Percentiles rank a stretch among this genome's conserved stretches.
Evolutionary conservation across 2,797 vertebrate genomes (phyloP).

Genomic region (Alfaro cultratus): DNA sequence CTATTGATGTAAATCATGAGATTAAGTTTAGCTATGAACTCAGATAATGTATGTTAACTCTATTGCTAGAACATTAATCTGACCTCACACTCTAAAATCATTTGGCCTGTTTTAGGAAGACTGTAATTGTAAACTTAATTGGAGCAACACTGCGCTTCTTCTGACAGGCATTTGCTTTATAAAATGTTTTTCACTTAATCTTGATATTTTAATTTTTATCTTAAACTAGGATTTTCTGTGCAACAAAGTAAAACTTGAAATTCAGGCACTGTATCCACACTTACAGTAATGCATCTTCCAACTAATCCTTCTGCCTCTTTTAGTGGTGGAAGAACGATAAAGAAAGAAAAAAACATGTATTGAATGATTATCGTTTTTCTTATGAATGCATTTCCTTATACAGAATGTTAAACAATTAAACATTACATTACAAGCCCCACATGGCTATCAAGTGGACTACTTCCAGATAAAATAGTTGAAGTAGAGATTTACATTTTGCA

Average conservation of each 20-base stretch:
- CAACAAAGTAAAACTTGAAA: background rate
- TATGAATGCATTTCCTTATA: background rate
- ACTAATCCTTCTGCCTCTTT: background rate
- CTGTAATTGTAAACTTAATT: background rate
- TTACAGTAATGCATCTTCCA: background rate
- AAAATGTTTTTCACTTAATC: too few relatives aligned
- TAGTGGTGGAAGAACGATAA: background rate
- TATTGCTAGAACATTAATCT: background rate
- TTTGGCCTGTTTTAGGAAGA: background rate
- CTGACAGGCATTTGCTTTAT: background rate
- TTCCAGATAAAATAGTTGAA: background rate
- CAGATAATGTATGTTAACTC: background rate
- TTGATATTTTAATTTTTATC: too few relatives aligned
- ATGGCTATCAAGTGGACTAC: background rate
- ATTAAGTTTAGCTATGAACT: background rate
- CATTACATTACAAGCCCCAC: background rate
- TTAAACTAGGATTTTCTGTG: background rate
- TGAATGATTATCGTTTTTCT: background rate
- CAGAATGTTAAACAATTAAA: background rate
- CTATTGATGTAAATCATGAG: background rate
- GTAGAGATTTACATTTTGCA: background rate
- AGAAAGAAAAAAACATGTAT: background rate
- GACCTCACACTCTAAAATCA: background rate
- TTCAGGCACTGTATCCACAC: background rate
- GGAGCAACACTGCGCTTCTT: background rate